Evolutionary conservation across 2,888 invertebrate genomes (phyloP).

Genomic region (Ochropleura leucogaster): DNA sequence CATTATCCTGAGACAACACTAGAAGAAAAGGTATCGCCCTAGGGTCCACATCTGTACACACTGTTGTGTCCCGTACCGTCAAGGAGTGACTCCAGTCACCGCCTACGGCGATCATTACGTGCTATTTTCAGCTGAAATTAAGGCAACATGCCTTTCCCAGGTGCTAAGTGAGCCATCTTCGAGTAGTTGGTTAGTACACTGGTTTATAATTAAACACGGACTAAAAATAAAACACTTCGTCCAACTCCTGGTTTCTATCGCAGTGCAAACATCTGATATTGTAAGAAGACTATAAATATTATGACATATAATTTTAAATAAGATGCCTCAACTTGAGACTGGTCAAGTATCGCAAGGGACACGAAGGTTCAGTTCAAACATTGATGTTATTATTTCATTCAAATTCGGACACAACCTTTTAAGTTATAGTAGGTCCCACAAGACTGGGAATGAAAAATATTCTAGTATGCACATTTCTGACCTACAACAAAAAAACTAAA

Average conservation of each 20-base stretch:
- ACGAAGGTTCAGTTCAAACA: not conserved
- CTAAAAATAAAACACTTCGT: not conserved
- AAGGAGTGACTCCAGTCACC: not conserved
- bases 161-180: not conserved
- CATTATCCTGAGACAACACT: not conserved
- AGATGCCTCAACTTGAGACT: not conserved
- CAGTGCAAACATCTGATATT: not conserved
- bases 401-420: not conserved
- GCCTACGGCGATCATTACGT: not conserved
- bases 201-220: not conserved
- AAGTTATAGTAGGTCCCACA: not conserved
- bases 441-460: not conserved
- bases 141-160: slow-evolving; percentile 2
- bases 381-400: slow-evolving; percentile 7
- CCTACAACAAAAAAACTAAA: not conserved
- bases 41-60: not conserved
- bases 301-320: not conserved
- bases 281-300: not conserved
- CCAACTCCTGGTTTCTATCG: not conserved
- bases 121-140: slow-evolving; percentile 14
- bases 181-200: not conserved
- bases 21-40: not conserved
- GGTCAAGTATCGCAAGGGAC: slow-evolving; percentile 9
- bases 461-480: not conserved
- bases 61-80: not conserved